Evolutionary conservation across 1,140 invertebrate genomes (phyloP).

Genomic region (Reticulitermes speratus): DNA sequence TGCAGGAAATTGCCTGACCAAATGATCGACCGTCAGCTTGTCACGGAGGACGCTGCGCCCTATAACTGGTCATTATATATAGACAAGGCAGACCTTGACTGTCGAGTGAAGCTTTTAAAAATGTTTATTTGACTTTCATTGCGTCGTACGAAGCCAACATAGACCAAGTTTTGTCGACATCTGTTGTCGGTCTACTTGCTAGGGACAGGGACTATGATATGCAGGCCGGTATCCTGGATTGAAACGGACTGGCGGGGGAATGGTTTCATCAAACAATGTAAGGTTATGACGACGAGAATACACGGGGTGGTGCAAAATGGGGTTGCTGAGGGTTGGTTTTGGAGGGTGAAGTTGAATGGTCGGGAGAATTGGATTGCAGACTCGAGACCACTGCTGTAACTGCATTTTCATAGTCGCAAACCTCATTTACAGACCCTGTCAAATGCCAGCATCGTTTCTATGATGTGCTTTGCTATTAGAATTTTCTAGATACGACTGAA

Average conservation of each 20-base stretch:
- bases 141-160: not conserved
- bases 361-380: not conserved
- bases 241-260: not conserved
- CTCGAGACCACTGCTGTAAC: not conserved
- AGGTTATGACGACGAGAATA: not conserved
- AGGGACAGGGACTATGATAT: not conserved
- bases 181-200: not conserved
- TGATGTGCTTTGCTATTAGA: not conserved
- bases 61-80: too few species aligned
- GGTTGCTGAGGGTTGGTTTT: not conserved
- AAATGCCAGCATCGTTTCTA: not conserved
- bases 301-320: not conserved
- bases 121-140: not conserved
- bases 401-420: not conserved
- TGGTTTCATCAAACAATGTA: slow-evolving; percentile 17
- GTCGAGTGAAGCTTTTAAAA: too few species aligned
- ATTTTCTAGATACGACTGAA: not conserved
- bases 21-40: too few species aligned
- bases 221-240: not conserved
- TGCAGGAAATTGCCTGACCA: too few species aligned
- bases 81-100: too few species aligned
- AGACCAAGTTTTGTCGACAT: not conserved
- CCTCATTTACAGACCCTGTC: not conserved
- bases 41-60: too few species aligned
- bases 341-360: slow-evolving; percentile 9